A percentile compares a stretch with the other conserved stretches of the same genome.
Evolutionary conservation across 2,113 vertebrate species (phyloP).

Genomic region (Tenebrosternarchus preto): DNA sequence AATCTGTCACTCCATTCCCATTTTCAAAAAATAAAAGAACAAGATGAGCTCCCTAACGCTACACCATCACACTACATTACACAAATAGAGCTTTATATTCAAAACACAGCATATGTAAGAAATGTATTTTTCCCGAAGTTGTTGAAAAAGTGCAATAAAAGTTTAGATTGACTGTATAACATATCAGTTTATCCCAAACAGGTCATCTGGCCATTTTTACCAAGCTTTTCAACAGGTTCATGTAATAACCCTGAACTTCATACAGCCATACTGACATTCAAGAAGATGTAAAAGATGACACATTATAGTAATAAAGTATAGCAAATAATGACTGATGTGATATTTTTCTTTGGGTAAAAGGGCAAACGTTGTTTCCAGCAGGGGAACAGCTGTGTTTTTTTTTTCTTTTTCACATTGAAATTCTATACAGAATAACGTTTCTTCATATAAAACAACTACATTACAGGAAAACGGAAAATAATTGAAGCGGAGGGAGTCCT

Average conservation of each 20-base stretch:
- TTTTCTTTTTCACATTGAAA: conserved; percentile 63
- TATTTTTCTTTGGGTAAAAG: conserved; percentile 84
- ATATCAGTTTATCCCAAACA: conserved; percentile 74
- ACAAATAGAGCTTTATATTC: conserved; percentile 82
- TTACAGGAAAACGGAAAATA: conserved; percentile 58
- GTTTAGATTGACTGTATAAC: conserved; percentile 77
- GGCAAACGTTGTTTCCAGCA: conserved; percentile 64
- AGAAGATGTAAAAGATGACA: conserved; percentile 78
- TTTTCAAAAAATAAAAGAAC: conserved; percentile 72
- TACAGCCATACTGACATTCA: conserved; percentile 86
- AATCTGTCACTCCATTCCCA: conserved; percentile 70
- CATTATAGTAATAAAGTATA: conserved; percentile 76
- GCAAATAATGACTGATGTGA: conserved; percentile 75
- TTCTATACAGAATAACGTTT: conserved; percentile 76
- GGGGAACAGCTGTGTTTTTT: conserved; percentile 12
- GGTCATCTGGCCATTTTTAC: conserved; percentile 65
- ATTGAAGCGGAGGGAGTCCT: conserved; percentile 60
- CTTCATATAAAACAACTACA: conserved; percentile 72
- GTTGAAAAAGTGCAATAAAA: conserved; percentile 96
- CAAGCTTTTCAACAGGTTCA: conserved; percentile 65
- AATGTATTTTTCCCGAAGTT: conserved; percentile 86
- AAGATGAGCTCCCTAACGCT: conserved; percentile 81
- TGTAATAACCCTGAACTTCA: conserved; percentile 79
- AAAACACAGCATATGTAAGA: conserved; percentile 91
- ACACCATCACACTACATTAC: conserved; percentile 84